Evolutionary conservation across 2,888 invertebrate species (phyloP).

Genomic region (Habroteleia sp.): DNA sequence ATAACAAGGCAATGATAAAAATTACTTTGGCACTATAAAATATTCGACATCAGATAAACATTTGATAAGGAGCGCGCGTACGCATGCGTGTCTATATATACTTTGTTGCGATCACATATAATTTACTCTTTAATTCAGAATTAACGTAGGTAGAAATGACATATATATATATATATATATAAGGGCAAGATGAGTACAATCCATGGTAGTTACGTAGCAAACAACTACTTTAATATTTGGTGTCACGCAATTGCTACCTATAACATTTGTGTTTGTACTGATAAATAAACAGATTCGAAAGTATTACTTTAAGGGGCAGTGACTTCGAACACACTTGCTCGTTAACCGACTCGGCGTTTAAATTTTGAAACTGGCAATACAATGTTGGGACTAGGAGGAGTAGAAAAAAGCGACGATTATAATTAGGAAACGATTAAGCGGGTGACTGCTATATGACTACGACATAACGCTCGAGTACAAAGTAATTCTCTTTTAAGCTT

Average conservation of each 20-base stretch:
- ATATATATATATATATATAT: no score
- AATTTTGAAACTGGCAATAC: no score
- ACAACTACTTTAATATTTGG: constrained; percentile 81
- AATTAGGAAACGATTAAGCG: constrained; percentile 46
- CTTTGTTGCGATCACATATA: constrained; percentile 66
- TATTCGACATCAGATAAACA: constrained; percentile 63
- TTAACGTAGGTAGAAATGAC: constrained; percentile 44
- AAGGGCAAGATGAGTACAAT: constrained; percentile 61
- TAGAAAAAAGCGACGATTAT: constrained; percentile 28
- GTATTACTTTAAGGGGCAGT: constrained; percentile 71
- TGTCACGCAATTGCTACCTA: constrained; percentile 76
- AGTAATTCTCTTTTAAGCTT: constrained; percentile 50
- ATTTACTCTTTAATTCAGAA: constrained; percentile 67
- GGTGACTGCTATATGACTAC: constrained; percentile 26
- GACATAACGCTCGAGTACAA: constrained; percentile 44
- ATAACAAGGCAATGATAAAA: constrained; percentile 60
- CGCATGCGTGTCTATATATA: constrained; percentile 22
- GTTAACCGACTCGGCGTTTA: no score
- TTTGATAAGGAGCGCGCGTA: constrained; percentile 41
- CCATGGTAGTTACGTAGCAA: constrained; percentile 77
- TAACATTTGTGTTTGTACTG: constrained; percentile 72
- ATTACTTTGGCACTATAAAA: constrained; percentile 63
- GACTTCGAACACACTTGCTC: constrained; percentile 70
- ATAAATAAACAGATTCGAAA: constrained; percentile 76
- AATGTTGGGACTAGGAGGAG: constrained; percentile 55